Percentiles rank a stretch among this genome's conserved stretches.
phyloP scores from a whole-genome alignment of 2,797 vertebrate species.

The Peromyscus aztecus region DNA sequence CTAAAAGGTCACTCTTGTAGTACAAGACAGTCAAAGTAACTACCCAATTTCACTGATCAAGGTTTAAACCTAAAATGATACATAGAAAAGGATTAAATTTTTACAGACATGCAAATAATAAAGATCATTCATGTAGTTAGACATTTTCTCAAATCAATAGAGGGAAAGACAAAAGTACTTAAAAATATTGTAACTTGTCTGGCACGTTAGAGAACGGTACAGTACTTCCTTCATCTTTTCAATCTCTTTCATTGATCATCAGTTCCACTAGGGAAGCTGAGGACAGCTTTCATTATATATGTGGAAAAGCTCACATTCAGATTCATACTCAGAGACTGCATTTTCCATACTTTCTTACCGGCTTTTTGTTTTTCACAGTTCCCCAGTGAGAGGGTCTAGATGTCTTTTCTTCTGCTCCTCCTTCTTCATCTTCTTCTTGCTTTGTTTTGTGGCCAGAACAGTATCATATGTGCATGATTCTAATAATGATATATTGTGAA shows the following conservation, averaged over 20 bases:
- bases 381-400: neutral
- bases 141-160: neutral
- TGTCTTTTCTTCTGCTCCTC: neutral
- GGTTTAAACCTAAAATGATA: neutral
- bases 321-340: neutral
- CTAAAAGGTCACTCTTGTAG: constrained; percentile 45
- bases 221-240: neutral
- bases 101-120: neutral
- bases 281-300: neutral
- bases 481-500: neutral
- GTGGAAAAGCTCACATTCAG: neutral
- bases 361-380: neutral
- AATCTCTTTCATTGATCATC: neutral
- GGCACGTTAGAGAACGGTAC: neutral
- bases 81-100: constrained; percentile 4
- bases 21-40: constrained; percentile 8
- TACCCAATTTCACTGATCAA: neutral
- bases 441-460: neutral
- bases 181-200: neutral
- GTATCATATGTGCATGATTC: neutral
- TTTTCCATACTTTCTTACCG: neutral
- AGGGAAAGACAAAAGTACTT: neutral
- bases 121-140: constrained; percentile 12
- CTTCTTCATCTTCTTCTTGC: neutral
- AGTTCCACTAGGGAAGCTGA: neutral